A percentile compares a stretch with the other conserved stretches of the same genome.
These are phyloP conservation scores for Caenorhabditis auriculariae DNA, from an alignment of 2,888 invertebrate species.

Conservation along the genomic window DNA sequence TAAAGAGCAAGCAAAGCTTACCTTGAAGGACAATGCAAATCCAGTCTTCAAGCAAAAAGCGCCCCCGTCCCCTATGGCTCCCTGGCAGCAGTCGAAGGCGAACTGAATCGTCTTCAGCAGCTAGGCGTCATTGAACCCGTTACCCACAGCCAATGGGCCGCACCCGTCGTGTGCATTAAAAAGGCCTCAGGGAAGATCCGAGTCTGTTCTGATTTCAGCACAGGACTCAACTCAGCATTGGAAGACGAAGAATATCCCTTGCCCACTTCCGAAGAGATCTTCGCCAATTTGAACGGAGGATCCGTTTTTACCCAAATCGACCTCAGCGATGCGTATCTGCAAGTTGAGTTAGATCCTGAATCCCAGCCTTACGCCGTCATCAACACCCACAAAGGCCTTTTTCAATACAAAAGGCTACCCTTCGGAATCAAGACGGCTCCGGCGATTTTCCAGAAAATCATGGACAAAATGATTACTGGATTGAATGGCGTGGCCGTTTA, in stretches of 20 bases:
- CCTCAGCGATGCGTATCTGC: conserved; percentile 40
- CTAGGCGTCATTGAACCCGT: conserved; percentile 22
- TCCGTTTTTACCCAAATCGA: conserved; percentile 35
- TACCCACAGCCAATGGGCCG: conserved; percentile 29
- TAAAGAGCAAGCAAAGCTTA: too few species aligned
- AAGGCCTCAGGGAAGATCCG: conserved; percentile 20
- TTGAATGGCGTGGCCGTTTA: conserved; percentile 15
- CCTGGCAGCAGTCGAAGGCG: conserved; percentile 17
- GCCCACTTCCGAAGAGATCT: conserved; percentile 38
- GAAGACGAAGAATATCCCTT: conserved; percentile 39
- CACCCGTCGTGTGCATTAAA: conserved; percentile 37
- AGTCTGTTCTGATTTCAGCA: conserved; percentile 35
- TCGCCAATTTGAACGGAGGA: conserved; percentile 28
- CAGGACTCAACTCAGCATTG: conserved; percentile 28
- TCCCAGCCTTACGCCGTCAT: conserved; percentile 14
- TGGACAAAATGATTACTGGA: conserved; percentile 34
- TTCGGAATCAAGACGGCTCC: conserved; percentile 49
- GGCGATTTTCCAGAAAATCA: conserved; percentile 37
- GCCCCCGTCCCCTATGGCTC: conserved; percentile 34
- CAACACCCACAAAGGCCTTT: conserved; percentile 45
- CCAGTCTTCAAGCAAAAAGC: conserved; percentile 22
- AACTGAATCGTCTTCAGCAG: conserved; percentile 27
- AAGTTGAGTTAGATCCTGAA: conserved; percentile 32
- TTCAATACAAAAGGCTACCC: conserved; percentile 32
- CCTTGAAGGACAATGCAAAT: too few species aligned